Evolutionary conservation across 1,140 invertebrate species (phyloP).

Genomic region (Bombus impatiens): DNA sequence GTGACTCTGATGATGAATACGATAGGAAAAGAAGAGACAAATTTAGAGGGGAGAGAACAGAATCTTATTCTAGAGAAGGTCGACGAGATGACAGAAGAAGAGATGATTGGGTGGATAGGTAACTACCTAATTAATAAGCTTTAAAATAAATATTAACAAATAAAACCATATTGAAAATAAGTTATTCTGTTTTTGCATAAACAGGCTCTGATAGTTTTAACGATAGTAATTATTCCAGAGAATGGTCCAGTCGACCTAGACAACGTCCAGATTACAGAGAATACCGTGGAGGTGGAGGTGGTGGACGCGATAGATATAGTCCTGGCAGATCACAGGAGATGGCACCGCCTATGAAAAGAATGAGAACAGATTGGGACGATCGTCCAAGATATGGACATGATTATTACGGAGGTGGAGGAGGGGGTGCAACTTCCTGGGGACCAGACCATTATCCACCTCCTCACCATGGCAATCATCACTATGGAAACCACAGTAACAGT

Average conservation of each 20-base stretch:
- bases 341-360: conserved; percentile 90
- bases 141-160: too few relatives aligned
- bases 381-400: conserved; percentile 81
- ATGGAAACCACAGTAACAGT: conserved; percentile 82
- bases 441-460: conserved; percentile 79
- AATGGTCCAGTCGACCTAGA: conserved; percentile 84
- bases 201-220: conserved; percentile 34
- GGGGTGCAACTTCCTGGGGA: conserved; percentile 74
- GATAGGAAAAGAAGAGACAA: conserved; percentile 94
- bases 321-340: conserved; percentile 89
- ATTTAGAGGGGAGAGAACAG: conserved; percentile 92
- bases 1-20: conserved; percentile 95
- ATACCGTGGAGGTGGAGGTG: conserved; percentile 85
- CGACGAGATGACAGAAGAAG: conserved; percentile 88
- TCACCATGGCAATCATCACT: conserved; percentile 83
- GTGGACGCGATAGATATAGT: conserved; percentile 86
- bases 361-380: conserved; percentile 89
- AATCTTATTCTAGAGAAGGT: conserved; percentile 89
- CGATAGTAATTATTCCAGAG: conserved; percentile 79
- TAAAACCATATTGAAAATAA: neutral
- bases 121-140: neutral
- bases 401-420: conserved; percentile 79
- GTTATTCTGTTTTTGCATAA: neutral
- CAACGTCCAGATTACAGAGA: conserved; percentile 87
- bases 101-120: conserved; percentile 91